Evolutionary conservation across 2,888 invertebrate genomes (phyloP), one percentile per base, ranked within the genome.

Genomic region (Thelaira solivaga): DNA sequence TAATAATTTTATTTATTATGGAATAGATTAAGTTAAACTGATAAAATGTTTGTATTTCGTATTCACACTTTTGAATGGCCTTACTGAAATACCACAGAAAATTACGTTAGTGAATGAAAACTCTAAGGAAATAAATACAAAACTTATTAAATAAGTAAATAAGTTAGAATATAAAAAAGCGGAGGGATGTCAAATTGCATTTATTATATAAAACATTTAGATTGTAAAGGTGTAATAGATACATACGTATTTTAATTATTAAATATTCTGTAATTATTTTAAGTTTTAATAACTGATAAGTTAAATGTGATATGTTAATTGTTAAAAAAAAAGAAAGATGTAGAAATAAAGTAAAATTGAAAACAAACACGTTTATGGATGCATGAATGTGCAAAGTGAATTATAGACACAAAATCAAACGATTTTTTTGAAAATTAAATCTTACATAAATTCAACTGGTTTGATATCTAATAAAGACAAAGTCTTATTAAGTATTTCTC

Each of bases 401-500:
- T 47, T 8, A 13, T 49, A 11, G 20, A 69, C 31, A n/a, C 8
- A 20, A 13, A 51, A 36, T 13, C 7, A 22, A 47, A 6, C 11
- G 1, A 26, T 13, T 26, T 2, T 41, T 4, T 11, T 34, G 7
- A 47, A 43, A 8, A 13, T 39, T 53, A 18, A 24, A n/a, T 39
- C 22, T 90, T 89, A 94, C 93, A 95, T 94, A 88, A 92, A 92
- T 41, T 91, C 90, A 80, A 94, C 91, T 82, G 94, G 93, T 88
- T 92, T 90, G 84, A 95, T 93, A 83, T 92, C 91, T 74, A 94
- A 90, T 84, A 95, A 88, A 64, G 86, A 86, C 45, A 95, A 87
- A 57, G 92, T 90, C 82, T 91, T 91, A 84, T 92, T 92, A 59
- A 94, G 90, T 47, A 94, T 91, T 81, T 91, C 89, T 78, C 92